phyloP scores from a whole-genome alignment of 1,140 invertebrate species.

The Teleogryllus occipitalis region DNA sequence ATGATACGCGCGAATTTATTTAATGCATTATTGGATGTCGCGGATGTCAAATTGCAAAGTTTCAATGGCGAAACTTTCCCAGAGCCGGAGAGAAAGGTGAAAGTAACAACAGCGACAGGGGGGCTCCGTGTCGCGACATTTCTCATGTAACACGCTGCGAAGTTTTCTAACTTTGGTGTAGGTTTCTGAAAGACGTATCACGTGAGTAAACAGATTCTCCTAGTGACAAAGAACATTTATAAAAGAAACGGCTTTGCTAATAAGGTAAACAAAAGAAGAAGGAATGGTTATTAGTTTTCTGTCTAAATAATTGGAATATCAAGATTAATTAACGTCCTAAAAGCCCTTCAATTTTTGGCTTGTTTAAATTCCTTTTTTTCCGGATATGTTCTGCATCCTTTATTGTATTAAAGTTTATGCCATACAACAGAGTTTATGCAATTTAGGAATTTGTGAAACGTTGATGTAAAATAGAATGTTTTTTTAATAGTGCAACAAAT shows the following conservation, averaged over 20 bases:
- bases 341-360: too few relatives aligned
- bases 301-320: too few relatives aligned
- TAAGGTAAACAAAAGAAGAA: too few relatives aligned
- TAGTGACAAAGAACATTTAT: not conserved
- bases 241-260: not conserved
- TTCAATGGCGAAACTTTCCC: not conserved
- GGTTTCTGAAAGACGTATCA: not conserved
- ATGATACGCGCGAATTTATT: conserved; percentile 4
- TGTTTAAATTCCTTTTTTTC: too few relatives aligned
- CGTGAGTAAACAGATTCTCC: not conserved
- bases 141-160: not conserved
- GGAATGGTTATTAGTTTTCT: too few relatives aligned
- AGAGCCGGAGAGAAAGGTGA: not conserved
- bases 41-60: not conserved
- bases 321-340: too few relatives aligned
- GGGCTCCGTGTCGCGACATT: not conserved
- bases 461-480: too few relatives aligned
- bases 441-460: too few relatives aligned
- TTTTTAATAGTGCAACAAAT: too few relatives aligned
- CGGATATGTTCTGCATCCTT: too few relatives aligned
- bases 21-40: not conserved
- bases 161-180: not conserved
- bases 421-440: too few relatives aligned
- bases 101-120: not conserved
- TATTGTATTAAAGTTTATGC: too few relatives aligned